Evolutionary conservation across 2,113 vertebrate species (phyloP).

Genomic region (Entosphenus tridentatus): DNA sequence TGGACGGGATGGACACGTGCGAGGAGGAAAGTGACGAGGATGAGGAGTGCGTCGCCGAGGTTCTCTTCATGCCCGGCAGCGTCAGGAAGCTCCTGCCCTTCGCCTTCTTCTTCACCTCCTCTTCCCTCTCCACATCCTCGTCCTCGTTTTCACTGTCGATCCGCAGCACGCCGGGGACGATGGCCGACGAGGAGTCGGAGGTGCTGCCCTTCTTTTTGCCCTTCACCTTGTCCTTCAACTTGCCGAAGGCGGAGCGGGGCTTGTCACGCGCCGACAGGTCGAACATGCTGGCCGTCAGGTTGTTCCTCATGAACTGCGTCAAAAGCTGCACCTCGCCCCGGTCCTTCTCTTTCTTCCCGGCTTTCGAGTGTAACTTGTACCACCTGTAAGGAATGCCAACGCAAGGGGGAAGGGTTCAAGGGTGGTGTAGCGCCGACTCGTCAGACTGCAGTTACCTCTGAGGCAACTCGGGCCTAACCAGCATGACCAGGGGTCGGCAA

Average conservation of each 20-base stretch:
- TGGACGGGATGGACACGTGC: too few relatives aligned
- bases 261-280: slow-evolving; percentile 82
- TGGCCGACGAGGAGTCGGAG: slow-evolving; percentile 44
- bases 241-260: slow-evolving; percentile 46
- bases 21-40: not conserved
- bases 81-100: not conserved
- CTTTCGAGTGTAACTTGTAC: slow-evolving; percentile 69
- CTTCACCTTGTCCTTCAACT: slow-evolving; percentile 66
- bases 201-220: slow-evolving; percentile 32
- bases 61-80: not conserved
- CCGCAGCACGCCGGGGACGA: slow-evolving; percentile 33
- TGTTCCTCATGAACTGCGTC: slow-evolving; percentile 64
- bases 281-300: slow-evolving; percentile 84
- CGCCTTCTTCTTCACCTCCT: not conserved
- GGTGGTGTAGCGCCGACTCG: too few relatives aligned
- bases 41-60: not conserved
- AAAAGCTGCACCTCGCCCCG: slow-evolving; percentile 64
- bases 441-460: too few relatives aligned
- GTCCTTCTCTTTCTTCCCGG: slow-evolving; percentile 83
- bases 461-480: too few relatives aligned
- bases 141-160: slow-evolving; percentile 24
- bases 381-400: slow-evolving; percentile 30
- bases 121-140: not conserved
- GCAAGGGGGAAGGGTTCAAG: too few relatives aligned
- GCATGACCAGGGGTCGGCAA: too few relatives aligned